Evolutionary conservation across 2,888 invertebrate species (phyloP).

Genomic region (Dicranocentrus wangi): DNA sequence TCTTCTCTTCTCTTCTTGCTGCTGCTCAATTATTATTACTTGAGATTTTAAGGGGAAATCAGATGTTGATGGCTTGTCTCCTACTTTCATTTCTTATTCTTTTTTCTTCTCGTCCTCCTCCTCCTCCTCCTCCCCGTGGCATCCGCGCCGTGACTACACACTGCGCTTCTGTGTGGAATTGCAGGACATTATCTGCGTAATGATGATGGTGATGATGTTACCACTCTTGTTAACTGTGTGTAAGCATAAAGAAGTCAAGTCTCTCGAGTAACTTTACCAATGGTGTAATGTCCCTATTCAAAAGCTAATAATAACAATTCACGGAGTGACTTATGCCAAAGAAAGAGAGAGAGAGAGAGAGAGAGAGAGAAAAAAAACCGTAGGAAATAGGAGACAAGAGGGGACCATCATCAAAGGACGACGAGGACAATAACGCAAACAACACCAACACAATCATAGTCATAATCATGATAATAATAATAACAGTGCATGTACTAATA

Average conservation of each 20-base stretch:
- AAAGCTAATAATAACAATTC: conserved; percentile 31
- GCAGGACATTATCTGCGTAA: too few species aligned
- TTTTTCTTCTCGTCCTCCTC: neutral
- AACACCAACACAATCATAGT: conserved; percentile 33
- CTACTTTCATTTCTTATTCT: conserved; percentile 4
- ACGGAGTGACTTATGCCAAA: conserved; percentile 39
- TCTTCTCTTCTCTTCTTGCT: neutral
- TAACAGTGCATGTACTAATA: conserved; percentile 23
- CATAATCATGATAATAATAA: conserved; percentile 44
- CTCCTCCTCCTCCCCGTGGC: neutral
- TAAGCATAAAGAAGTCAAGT: too few species aligned
- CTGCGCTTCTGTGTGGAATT: neutral
- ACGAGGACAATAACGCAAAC: conserved; percentile 17
- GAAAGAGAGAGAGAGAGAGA: too few species aligned
- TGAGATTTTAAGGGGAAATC: neutral
- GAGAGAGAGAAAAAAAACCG: conserved; percentile 12
- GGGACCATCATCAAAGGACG: conserved; percentile 12
- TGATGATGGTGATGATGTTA: too few species aligned
- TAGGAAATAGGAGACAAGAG: conserved; percentile 11
- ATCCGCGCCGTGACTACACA: too few species aligned
- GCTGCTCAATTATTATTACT: neutral
- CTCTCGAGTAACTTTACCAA: neutral
- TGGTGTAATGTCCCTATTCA: conserved; percentile 11
- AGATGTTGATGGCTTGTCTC: neutral
- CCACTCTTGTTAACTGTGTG: too few species aligned